Evolutionary conservation across 2,113 vertebrate genomes (phyloP).

Genomic region (Uria lomvia): DNA sequence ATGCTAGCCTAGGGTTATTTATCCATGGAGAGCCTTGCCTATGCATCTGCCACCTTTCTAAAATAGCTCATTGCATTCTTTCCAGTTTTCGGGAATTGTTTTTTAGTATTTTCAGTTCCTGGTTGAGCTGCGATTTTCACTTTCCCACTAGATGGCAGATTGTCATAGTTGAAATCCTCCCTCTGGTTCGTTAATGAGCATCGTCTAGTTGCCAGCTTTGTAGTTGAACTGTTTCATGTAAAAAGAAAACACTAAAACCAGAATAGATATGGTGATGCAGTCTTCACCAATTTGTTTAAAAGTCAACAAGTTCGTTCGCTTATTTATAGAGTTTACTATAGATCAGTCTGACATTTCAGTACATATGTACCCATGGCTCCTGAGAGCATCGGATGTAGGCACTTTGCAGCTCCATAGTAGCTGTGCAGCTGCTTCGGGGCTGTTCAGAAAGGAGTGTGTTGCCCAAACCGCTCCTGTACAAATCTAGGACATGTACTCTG

Average conservation of each 20-base stretch:
- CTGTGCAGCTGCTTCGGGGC: fast-evolving
- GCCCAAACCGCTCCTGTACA: neutral
- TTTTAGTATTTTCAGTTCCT: neutral
- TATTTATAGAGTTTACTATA: neutral
- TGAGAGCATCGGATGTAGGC: too few relatives aligned
- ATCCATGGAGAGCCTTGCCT: neutral
- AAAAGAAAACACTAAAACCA: neutral
- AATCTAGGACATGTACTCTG: neutral
- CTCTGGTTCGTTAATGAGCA: neutral
- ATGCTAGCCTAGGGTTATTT: neutral
- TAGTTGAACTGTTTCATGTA: neutral
- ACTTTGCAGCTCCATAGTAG: neutral
- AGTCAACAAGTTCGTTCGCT: neutral
- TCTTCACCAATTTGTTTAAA: neutral
- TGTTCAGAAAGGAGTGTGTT: neutral
- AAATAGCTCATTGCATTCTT: neutral
- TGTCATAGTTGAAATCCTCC: neutral
- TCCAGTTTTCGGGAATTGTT: neutral
- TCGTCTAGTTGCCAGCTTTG: neutral
- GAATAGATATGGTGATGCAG: neutral
- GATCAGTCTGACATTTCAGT: neutral
- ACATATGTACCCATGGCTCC: neutral
- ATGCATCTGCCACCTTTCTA: neutral
- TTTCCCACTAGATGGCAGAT: constrained; percentile 57
- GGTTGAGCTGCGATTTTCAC: neutral